Evolutionary conservation across 1,140 invertebrate genomes (phyloP), one percentile per base, ranked within the genome.

Genomic region (Vanessa atalanta): DNA sequence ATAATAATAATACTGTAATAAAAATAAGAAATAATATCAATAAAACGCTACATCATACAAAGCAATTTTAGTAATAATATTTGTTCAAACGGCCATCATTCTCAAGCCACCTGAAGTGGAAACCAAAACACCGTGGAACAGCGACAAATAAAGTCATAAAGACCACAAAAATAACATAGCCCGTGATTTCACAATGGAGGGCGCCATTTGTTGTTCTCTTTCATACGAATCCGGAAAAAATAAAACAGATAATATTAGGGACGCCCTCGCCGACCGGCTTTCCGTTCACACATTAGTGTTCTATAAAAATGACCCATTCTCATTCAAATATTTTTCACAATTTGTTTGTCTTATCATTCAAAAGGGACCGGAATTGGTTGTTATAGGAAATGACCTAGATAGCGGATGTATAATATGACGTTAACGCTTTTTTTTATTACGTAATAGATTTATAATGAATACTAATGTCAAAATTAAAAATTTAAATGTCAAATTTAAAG

Each of bases 301-400:
- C 84, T 83, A 71, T 48, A 78, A 86, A 84, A 91, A 85, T 86
- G 80, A 80, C 74, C 84, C 87, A 89, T 90, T 91, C 84, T 89
- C 88, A 91, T 89, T 90, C 85, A 92, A 92, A 92, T 89, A 88
- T 87, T 91, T 92, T 84, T 83, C 83, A 83, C 83, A 86, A 89
- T 91, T 91, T 89, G 85, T 91, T 90, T 87, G 81, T 85, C 79
- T 83, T 90, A 88, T 86, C 84, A 75, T 84, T 88, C 77, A 74
- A 79, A 82, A 79, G 68, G 74, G 16, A 50, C 47, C 15, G 5
- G 15, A 68, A 55, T 37, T 57, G 4, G 16, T 23, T 57, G 50
- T 43, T n/a, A 68, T 68, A 43, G 47, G 16, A 65, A 65, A 23
- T 20, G 43, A 14, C 16, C 16, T 47, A 55, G 16, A 31, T 26